Percentiles rank a stretch among this genome's conserved stretches.
These are phyloP conservation scores for Nebria salina DNA, from an alignment of 2,888 invertebrate species.

Conservation along the genomic window DNA sequence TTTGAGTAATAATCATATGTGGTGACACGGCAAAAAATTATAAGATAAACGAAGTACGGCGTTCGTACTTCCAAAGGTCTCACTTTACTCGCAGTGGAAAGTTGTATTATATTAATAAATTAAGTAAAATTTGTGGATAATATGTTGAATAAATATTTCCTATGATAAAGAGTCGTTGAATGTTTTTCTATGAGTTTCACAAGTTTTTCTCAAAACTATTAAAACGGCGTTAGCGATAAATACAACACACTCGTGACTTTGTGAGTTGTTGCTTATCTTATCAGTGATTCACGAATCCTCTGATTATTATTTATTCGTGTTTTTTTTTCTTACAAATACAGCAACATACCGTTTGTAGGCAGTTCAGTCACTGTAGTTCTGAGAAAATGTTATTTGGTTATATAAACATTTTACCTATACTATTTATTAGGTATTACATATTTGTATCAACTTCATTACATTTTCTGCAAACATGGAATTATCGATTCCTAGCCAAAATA, in stretches of 20 bases:
- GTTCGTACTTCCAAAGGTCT: conserved; percentile 40
- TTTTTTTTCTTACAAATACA: conserved; percentile 17
- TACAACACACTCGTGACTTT: conserved; percentile 18
- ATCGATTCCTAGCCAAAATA: too few relatives aligned
- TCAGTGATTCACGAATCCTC: conserved; percentile 47
- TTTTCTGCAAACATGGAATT: too few relatives aligned
- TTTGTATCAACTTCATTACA: too few relatives aligned
- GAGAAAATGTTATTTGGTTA: conserved; percentile 20
- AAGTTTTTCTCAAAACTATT: conserved; percentile 7
- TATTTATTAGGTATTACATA: too few relatives aligned
- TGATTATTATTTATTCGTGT: conserved; percentile 45
- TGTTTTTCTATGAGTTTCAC: conserved; percentile 8
- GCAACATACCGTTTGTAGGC: conserved; percentile 9
- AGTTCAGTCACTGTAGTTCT: conserved; percentile 29
- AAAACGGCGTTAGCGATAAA: conserved; percentile 19
- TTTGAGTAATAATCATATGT: conserved; percentile 23
- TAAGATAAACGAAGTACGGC: conserved; percentile 30
- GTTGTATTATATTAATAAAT: background rate
- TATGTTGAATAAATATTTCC: too few relatives aligned
- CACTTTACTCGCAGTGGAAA: background rate
- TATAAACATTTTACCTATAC: too few relatives aligned
- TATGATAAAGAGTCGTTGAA: too few relatives aligned
- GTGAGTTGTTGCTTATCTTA: conserved; percentile 40
- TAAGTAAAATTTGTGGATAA: too few relatives aligned
- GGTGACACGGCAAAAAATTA: conserved; percentile 36